phyloP scores from a whole-genome alignment of 2,113 vertebrate species.

The Muntiacus reevesi region DNA sequence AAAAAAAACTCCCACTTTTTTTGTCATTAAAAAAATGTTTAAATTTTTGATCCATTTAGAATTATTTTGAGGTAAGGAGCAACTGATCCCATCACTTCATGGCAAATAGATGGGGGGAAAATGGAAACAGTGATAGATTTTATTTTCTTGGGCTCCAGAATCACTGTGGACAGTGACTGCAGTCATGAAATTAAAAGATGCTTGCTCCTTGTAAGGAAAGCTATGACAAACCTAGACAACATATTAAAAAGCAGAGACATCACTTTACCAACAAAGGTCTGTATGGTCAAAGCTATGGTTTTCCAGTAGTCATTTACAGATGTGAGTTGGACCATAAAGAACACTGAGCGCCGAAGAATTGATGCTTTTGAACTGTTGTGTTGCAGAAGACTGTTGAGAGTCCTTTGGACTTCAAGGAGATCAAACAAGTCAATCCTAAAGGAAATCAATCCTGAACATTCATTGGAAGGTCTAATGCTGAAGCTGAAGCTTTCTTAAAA shows the following conservation, averaged over 20 bases:
- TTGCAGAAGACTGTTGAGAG: neutral
- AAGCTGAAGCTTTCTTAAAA: neutral
- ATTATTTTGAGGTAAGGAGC: neutral
- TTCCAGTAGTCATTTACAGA: neutral
- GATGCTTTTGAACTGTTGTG: neutral
- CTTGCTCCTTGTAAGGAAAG: neutral
- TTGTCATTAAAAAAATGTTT: neutral
- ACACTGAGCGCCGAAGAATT: fast-evolving
- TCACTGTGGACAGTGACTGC: neutral
- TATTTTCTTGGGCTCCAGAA: neutral
- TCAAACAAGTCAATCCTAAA: neutral
- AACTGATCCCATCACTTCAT: neutral
- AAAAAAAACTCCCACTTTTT: neutral
- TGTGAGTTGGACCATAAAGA: neutral
- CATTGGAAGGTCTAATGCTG: neutral
- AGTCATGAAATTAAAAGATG: neutral
- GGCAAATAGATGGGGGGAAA: neutral
- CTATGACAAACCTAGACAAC: neutral
- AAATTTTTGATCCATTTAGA: neutral
- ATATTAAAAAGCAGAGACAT: neutral
- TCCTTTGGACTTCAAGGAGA: neutral
- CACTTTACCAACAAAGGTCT: neutral
- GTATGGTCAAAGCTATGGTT: neutral
- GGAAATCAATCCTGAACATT: neutral
- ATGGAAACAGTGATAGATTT: neutral